Conservation (phyloP, 2,113 vertebrate genomes). For the Pseudolaguvia tuberculata region DNA sequence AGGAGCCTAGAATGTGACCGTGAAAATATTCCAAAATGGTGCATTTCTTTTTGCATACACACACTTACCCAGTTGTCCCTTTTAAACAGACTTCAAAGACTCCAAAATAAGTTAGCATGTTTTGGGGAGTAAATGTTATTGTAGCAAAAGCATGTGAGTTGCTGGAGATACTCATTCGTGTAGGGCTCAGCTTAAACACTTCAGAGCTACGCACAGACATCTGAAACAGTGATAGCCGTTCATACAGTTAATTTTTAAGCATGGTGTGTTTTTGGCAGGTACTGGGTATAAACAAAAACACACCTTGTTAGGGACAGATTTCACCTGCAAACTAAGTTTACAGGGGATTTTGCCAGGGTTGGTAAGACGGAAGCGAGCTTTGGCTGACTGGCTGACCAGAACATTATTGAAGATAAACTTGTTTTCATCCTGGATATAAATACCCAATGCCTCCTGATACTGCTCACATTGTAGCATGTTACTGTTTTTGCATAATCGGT, state of each 20-base stretch:
- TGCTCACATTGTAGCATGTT: constrained; percentile 63
- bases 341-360: constrained; percentile 76
- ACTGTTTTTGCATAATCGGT: constrained; percentile 71
- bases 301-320: constrained; percentile 69
- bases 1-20: no score
- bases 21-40: no score
- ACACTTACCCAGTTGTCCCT: constrained; percentile 64
- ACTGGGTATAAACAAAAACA: neutral
- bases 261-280: neutral
- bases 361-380: constrained; percentile 79
- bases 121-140: constrained; percentile 74
- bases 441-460: constrained; percentile 56
- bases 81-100: constrained; percentile 76
- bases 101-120: constrained; percentile 73
- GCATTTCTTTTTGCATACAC: no score
- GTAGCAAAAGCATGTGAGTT: constrained; percentile 69
- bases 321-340: constrained; percentile 67
- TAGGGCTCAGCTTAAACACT: constrained; percentile 72
- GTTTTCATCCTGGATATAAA: constrained; percentile 81
- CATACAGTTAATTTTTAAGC: no score
- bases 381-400: constrained; percentile 67
- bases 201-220: constrained; percentile 44
- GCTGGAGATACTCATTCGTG: constrained; percentile 67
- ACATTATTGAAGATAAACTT: constrained; percentile 81
- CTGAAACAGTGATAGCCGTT: constrained; percentile 55